Evolutionary conservation across 2,888 invertebrate species (phyloP).

Genomic region (Gymnocheta viridis): DNA sequence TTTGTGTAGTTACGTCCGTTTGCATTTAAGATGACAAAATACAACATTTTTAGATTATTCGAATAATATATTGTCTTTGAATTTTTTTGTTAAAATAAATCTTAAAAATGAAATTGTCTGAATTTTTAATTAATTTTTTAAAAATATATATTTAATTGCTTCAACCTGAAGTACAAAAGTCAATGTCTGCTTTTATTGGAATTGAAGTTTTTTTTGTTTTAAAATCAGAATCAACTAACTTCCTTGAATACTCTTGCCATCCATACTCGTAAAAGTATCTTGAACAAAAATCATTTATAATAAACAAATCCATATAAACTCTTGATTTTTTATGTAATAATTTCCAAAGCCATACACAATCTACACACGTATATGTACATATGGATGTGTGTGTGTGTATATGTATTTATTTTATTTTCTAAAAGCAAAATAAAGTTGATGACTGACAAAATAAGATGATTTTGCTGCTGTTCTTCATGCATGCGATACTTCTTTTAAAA

Average conservation of each 20-base stretch:
- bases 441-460: conserved; percentile 60
- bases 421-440: conserved; percentile 40
- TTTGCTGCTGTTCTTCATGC: conserved; percentile 50
- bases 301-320: conserved; percentile 58
- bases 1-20: too few species aligned
- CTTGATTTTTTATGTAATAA: conserved; percentile 10
- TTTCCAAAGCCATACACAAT: conserved; percentile 29
- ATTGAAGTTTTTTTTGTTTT: not conserved
- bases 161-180: not conserved
- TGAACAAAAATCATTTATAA: conserved; percentile 56
- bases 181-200: not conserved
- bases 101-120: too few species aligned
- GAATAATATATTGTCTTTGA: not conserved
- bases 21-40: too few species aligned
- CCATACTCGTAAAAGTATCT: conserved; percentile 33
- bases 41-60: not conserved
- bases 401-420: conserved; percentile 27
- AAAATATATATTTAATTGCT: not conserved
- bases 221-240: conserved; percentile 32
- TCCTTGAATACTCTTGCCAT: not conserved
- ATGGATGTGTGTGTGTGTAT: too few species aligned
- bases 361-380: too few species aligned
- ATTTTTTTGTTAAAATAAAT: too few species aligned
- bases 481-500: conserved; percentile 32
- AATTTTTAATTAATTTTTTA: too few species aligned